Evolutionary conservation across 2,888 invertebrate genomes (phyloP).

Genomic region (Syritta pipiens): DNA sequence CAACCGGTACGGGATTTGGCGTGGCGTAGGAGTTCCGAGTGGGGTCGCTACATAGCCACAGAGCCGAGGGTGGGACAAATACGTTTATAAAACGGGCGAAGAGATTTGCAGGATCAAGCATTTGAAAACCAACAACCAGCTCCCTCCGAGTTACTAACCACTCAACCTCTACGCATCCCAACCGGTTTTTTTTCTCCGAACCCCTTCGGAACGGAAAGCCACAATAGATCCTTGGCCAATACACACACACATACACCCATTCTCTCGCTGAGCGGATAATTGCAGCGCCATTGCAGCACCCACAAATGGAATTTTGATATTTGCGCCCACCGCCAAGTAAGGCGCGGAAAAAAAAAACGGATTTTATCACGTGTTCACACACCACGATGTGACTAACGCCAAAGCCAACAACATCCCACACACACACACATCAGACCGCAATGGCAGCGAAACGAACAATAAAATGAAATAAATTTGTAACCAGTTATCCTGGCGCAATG

Average conservation of each 20-base stretch:
- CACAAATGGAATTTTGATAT: slow-evolving; percentile 57
- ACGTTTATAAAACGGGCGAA: background rate
- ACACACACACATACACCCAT: slow-evolving; percentile 6
- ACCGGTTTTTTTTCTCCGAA: background rate
- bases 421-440: slow-evolving; percentile 23
- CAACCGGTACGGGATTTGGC: background rate
- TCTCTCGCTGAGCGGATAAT: slow-evolving; percentile 4
- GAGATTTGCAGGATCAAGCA: slow-evolving; percentile 39
- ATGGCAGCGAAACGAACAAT: slow-evolving; percentile 56
- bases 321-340: slow-evolving; percentile 22
- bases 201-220: slow-evolving; percentile 10
- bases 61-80: background rate
- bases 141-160: slow-evolving; percentile 30
- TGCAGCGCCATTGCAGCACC: slow-evolving; percentile 32
- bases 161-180: slow-evolving; percentile 41
- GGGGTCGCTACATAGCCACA: background rate
- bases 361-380: slow-evolving; percentile 54
- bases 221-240: slow-evolving; percentile 40
- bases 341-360: slow-evolving; percentile 8
- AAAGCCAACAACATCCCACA: slow-evolving; percentile 34
- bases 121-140: slow-evolving; percentile 40
- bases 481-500: slow-evolving; percentile 60
- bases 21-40: background rate
- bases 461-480: slow-evolving; percentile 65
- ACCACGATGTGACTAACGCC: slow-evolving; percentile 49